These are phyloP conservation scores for Cyphomyrmex costatus DNA, from an alignment of 1,140 invertebrate genomes.

Conservation along the genomic window DNA sequence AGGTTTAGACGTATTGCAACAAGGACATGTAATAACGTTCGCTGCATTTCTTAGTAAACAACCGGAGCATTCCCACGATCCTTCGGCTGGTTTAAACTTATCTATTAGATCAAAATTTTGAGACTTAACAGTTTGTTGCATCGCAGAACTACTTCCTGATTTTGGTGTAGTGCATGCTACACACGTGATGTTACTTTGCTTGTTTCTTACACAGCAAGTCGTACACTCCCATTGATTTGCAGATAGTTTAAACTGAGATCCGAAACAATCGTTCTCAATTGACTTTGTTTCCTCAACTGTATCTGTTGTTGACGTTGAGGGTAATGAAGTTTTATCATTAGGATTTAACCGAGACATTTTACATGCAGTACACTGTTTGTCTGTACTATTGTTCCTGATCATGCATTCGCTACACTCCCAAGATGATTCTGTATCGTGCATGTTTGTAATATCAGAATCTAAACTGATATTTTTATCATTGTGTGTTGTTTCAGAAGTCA, in stretches of 20 bases:
- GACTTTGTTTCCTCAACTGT: conserved; percentile 40
- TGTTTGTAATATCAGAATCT: background rate
- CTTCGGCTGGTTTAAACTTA: conserved; percentile 84
- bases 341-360: conserved; percentile 72
- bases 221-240: conserved; percentile 89
- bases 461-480: conserved; percentile 1
- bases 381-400: conserved; percentile 80
- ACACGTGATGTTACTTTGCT: conserved; percentile 88
- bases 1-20: conserved; percentile 89
- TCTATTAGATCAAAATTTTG: conserved; percentile 79
- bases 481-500: background rate
- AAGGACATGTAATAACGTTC: conserved; percentile 88
- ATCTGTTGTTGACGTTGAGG: conserved; percentile 15
- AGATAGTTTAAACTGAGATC: conserved; percentile 87
- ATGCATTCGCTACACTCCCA: conserved; percentile 88
- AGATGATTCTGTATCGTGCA: background rate
- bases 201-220: conserved; percentile 90
- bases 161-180: conserved; percentile 89
- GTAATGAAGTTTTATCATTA: conserved; percentile 53
- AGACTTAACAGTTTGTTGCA: conserved; percentile 24
- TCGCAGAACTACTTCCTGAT: conserved; percentile 78
- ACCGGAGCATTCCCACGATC: conserved; percentile 89
- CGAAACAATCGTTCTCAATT: conserved; percentile 81
- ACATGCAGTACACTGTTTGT: conserved; percentile 82
- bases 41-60: conserved; percentile 90